These are phyloP conservation scores for Aphelinus certus DNA, from an alignment of 1,140 invertebrate species.

Conservation along the genomic window DNA sequence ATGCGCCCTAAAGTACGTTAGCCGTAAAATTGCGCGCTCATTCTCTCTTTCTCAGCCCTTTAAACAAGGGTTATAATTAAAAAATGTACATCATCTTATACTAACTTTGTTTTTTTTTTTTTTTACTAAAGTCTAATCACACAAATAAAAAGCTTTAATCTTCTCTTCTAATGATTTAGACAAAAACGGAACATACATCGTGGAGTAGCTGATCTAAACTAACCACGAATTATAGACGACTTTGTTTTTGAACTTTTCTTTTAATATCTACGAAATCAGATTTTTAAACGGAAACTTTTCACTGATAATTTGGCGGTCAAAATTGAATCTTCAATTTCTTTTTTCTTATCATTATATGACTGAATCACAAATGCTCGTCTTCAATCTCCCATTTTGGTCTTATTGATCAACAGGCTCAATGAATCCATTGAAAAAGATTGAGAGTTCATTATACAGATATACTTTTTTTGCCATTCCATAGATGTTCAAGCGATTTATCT, in stretches of 20 bases:
- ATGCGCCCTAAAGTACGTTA: constrained; percentile 39
- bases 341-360: no score
- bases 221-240: not conserved
- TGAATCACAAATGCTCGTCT: constrained; percentile 16
- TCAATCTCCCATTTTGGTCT: not conserved
- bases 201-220: constrained; percentile 1
- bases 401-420: no score
- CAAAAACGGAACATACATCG: constrained; percentile 16
- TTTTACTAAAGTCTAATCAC: constrained; percentile 30
- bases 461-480: no score
- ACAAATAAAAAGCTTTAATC: constrained; percentile 33
- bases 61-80: not conserved
- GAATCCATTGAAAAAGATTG: no score
- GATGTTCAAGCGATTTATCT: no score
- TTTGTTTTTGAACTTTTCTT: not conserved
- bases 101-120: not conserved
- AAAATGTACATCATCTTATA: constrained; percentile 12
- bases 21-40: constrained; percentile 21
- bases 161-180: constrained; percentile 8
- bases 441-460: no score
- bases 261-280: no score
- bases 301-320: no score
- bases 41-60: constrained; percentile 1
- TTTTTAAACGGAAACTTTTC: no score
- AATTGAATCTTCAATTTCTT: no score